Base-by-base conservation (phyloP, 2,888 invertebrate genomes). In the Ophion ellenae region DNA sequence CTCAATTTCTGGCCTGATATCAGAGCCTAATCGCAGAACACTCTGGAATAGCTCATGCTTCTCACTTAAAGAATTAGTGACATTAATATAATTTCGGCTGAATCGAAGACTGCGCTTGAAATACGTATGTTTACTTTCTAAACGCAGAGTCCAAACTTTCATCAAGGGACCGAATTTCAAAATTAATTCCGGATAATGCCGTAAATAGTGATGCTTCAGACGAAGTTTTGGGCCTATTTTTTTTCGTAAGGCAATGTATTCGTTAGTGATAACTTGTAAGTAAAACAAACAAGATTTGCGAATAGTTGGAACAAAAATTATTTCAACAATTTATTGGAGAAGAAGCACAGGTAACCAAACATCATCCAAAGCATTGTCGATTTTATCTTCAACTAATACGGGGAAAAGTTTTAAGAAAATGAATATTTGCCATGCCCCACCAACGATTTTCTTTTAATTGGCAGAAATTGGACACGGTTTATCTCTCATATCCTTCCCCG, bases 91-190 rank as follows among this genome's bases (percentile, higher is more conserved):
- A 59, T 61, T 73, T 5, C 73, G 40, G 45, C 20, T 73, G 11
- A 20, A 61, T 36, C 73, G 59, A 59, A 73, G 73, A 59, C 40
- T 36, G 17, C 73, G 73, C 40, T 61, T 73, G 61, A 73, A 73
- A 61, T 61, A 73, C n/a, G 59, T 40, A 70, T 90, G 89, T 81
- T 90, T 89, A 57, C 87, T 88, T 79, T 89, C 89, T 74, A 87
- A 73, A 32, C 85, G 71, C 7, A 87, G 57, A 28, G 86, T 86
- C 87, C 86, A 87, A 3, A 77, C 78, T 82, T 81, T 86, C 80
- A 86, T 88, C 14, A 88, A 64, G 3, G 88, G 88, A 14, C 87
- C 87, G 45, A 85, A 88, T 66, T 84, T 64, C 9, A 78, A 24
- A 57, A 88, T 86, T 36, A 88, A 61, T 53, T 79, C 64, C 3